Base-by-base conservation (phyloP, 2,113 vertebrate genomes). In the Struthidea cinerea region DNA sequence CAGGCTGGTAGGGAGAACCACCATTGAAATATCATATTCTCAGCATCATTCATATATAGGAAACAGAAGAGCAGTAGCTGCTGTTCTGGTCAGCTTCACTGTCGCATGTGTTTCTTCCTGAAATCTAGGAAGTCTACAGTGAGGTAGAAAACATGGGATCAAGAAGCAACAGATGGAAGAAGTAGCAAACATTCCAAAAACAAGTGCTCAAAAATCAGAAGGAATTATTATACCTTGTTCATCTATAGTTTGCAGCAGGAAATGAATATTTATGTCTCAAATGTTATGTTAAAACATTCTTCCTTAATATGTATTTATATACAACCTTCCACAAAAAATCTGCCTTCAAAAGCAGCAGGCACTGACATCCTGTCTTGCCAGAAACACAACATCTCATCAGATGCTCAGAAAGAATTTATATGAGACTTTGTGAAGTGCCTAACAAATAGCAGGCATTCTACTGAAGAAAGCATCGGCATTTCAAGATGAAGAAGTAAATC, bases 231-330 rank as follows among this genome's bases (percentile, higher is more conserved):
- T 75, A 96, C 80, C 88, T 96, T 92, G 93, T 90, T 94, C 93
- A 56, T 88, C 82, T 96, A 93, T 92, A 96, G 64, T 96, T 95
- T 93, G 90, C 87, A 95, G 79, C 68, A 94, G 73, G 56, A 89
- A 93, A 96, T 96, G 85, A 93, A 97, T 96, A 97, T 96, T 97
- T 97, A 96, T 95, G 92, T 86, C 86, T 90, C 88, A 93, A 92
- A 94, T 57, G 83, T 94, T 96, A 94, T 96, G 96, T 96, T 96
- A 95, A 97, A 96, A 87, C 96, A 96, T 93, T 93, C 92, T 94
- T 90, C 52, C 94, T 96, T 96, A 96, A 96, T 89, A 95, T 55
- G 76, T 94, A 94, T 96, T 96, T 96, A 97, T 95, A 96, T 96
- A 96, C 89, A 95, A 90, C 87, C 74, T 96, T 95, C 80, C 88